These are phyloP conservation scores for Phalanger gymnotis DNA, from an alignment of 2,797 vertebrate species.

Conservation along the genomic window DNA sequence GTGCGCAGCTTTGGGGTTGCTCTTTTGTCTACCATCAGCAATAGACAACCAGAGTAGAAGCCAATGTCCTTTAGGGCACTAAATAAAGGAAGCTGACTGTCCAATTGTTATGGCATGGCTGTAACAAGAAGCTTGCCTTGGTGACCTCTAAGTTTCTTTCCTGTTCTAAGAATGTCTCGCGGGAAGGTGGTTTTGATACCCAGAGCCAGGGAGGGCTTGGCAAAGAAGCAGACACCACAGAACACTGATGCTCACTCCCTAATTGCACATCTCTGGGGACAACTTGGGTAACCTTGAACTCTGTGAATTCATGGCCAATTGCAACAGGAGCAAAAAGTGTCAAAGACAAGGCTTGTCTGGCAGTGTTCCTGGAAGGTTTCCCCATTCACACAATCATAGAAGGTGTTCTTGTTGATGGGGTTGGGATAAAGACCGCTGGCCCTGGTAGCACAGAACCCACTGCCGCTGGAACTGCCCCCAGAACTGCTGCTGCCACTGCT, in stretches of 20 bases:
- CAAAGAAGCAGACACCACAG: constrained; percentile 6
- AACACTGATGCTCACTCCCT: background rate
- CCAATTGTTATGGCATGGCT: background rate
- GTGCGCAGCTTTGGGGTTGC: background rate
- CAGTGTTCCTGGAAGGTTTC: constrained; percentile 62
- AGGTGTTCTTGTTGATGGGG: constrained; percentile 42
- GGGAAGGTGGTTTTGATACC: background rate
- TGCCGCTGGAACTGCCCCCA: constrained; percentile 35
- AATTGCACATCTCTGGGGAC: constrained; percentile 7
- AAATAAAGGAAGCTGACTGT: background rate
- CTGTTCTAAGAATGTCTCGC: background rate
- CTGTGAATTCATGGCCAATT: constrained; percentile 57
- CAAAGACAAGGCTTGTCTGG: constrained; percentile 63
- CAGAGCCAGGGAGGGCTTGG: background rate
- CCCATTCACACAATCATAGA: constrained; percentile 67
- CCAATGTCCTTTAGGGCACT: background rate
- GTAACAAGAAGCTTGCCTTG: background rate
- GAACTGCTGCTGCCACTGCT: background rate
- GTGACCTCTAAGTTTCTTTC: background rate
- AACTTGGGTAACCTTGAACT: background rate
- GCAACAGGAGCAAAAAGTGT: constrained; percentile 68
- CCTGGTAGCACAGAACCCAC: constrained; percentile 62
- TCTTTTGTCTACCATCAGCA: background rate
- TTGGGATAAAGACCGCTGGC: constrained; percentile 64
- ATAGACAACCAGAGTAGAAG: background rate